Evolutionary conservation across 1,140 invertebrate species (phyloP), one percentile per base, ranked within the genome.

Genomic region (Maniola jurtina): DNA sequence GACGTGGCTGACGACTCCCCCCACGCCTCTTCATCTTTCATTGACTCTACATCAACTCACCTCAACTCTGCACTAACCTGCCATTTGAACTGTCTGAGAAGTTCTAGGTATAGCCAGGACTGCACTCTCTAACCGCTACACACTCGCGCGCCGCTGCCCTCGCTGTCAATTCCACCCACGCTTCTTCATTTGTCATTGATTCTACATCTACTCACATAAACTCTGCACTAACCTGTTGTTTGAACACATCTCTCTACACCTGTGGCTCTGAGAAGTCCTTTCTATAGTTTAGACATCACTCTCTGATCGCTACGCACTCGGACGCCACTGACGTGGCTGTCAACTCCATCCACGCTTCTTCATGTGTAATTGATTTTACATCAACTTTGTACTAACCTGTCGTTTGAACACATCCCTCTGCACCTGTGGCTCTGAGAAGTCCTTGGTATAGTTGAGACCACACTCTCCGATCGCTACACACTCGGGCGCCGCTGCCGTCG

Each of bases 391-490:
- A 64, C 70, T 68, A 2, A 97, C 96, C 92, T 98, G 97, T 88
- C 97, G 95, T 76, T 96, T 95, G 91, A 99, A 98, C 25, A 97
- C 97, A 72, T 94, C 92, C 70, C 95, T 92, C 90, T 99, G 98
- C 70, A 95, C 94, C 61, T 95, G 94, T 8, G 96, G 96, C 71
- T 98, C 96, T 8, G 97, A 98, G 88, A 98, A 98, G 88, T 98
- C 97, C 81, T 97, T 94, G 89, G 96, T 97, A 85, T 98, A 99
- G 91, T 99, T 98, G 63, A 99, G 92, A 13, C 97, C 98, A 91
- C 97, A 98, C 91, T 98, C 97, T 13, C 97, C 98, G 25, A 99
- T 93, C 1, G 97, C 97, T 40, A 99, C 97, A 91, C 97, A 98
- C 91, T 98, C 97, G 14, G 94, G 94, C 84, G 96, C 96, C 54